A percentile compares a stretch with the other conserved stretches of the same genome.
phyloP scores from a whole-genome alignment of 2,888 invertebrate genomes.

The Barypeithes pellucidus region DNA sequence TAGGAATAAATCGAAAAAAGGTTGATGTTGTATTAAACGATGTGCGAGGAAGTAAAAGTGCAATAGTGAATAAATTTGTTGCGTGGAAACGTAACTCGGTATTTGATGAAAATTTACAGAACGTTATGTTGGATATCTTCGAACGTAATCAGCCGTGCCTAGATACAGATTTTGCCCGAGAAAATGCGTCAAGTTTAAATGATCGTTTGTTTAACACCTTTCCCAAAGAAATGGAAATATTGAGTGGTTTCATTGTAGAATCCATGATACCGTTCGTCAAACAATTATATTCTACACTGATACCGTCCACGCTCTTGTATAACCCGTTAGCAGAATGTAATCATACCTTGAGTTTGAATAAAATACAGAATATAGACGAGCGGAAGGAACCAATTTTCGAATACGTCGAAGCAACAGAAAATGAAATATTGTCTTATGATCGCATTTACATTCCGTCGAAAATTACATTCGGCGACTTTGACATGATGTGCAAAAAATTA shows the following conservation, averaged over 20 bases:
- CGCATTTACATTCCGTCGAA: conserved; percentile 6
- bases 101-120: conserved; percentile 5
- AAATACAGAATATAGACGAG: not conserved
- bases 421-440: not conserved
- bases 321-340: not conserved
- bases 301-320: not conserved
- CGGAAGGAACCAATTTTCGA: not conserved
- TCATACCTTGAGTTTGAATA: not conserved
- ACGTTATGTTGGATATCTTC: conserved; percentile 1
- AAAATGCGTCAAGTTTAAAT: not conserved
- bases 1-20: conserved; percentile 2
- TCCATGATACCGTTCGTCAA: not conserved
- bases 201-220: not conserved
- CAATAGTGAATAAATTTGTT: conserved; percentile 2
- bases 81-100: not conserved
- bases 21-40: not conserved
- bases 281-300: not conserved
- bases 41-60: not conserved
- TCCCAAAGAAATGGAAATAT: not conserved
- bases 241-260: not conserved
- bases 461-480: not conserved
- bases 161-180: not conserved
- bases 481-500: conserved; percentile 8
- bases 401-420: not conserved
- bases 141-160: not conserved